Evolutionary conservation across 64 coral and sea anemone species (phyloP).

Genomic region (Exaiptasia diaphana): DNA sequence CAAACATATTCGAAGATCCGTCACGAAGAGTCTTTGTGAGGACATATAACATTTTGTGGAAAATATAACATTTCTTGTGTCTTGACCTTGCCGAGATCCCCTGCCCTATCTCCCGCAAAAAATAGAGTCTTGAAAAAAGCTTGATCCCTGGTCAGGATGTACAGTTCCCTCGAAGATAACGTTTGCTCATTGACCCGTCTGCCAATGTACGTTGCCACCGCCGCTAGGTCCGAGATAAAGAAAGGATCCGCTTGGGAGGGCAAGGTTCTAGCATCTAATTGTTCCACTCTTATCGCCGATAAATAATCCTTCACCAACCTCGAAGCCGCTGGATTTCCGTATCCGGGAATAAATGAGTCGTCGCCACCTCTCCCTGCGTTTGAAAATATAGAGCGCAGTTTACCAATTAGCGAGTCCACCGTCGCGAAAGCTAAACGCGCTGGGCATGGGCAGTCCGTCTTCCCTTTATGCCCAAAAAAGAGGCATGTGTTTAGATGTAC

Average conservation of each 20-base stretch:
- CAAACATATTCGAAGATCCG: conserved; percentile 25
- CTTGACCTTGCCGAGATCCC: background rate
- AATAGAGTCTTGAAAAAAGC: background rate
- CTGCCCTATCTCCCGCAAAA: background rate
- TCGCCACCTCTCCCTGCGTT: background rate
- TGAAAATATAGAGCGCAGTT: conserved; percentile 14
- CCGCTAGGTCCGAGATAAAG: conserved; percentile 1
- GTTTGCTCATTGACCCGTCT: background rate
- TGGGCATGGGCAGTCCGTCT: background rate
- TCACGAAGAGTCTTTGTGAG: conserved; percentile 3
- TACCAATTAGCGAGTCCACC: conserved; percentile 27
- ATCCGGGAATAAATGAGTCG: background rate
- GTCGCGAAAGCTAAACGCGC: background rate
- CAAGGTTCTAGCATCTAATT: background rate
- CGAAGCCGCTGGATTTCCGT: conserved; percentile 8
- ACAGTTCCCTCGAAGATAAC: background rate
- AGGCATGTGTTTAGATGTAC: background rate
- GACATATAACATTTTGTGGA: background rate
- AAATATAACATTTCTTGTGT: background rate
- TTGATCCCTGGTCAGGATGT: background rate
- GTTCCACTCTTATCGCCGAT: background rate
- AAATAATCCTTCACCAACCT: conserved; percentile 18
- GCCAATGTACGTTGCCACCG: background rate
- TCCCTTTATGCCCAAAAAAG: background rate
- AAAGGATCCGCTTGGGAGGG: background rate